A percentile compares a stretch with the other conserved stretches of the same genome.
Evolutionary conservation across 2,888 invertebrate species (phyloP).

Genomic region (Drosophila melanosoma): DNA sequence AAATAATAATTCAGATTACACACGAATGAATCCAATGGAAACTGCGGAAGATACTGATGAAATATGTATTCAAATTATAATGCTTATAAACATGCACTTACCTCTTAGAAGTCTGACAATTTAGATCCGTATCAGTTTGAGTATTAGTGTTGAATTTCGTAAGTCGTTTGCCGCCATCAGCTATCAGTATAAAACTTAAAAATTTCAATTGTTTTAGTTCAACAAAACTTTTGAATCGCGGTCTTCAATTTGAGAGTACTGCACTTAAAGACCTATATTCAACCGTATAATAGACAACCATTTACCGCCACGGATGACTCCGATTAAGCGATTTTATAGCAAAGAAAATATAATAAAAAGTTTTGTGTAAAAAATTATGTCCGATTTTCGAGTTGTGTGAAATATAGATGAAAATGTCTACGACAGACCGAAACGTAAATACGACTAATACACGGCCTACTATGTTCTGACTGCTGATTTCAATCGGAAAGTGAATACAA

Average conservation of each 20-base stretch:
- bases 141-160: background rate
- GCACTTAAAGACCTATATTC: constrained; percentile 20
- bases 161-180: background rate
- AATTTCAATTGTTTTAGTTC: constrained; percentile 47
- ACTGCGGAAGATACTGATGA: constrained; percentile 20
- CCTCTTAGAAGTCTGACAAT: constrained; percentile 41
- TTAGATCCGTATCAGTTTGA: constrained; percentile 13
- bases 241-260: constrained; percentile 44
- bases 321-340: constrained; percentile 55
- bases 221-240: constrained; percentile 42
- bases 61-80: background rate
- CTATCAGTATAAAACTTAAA: constrained; percentile 25
- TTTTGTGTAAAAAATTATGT: constrained; percentile 60
- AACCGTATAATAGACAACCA: constrained; percentile 7
- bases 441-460: constrained; percentile 36
- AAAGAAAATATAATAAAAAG: constrained; percentile 41
- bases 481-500: constrained; percentile 4
- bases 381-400: constrained; percentile 59
- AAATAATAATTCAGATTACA: constrained; percentile 27
- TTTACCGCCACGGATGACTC: constrained; percentile 42
- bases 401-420: constrained; percentile 41
- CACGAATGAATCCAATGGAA: constrained; percentile 43
- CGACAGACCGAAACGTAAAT: constrained; percentile 13
- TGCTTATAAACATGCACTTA: constrained; percentile 11
- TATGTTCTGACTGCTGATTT: constrained; percentile 16